These are phyloP conservation scores for Rhingia rostrata DNA, from an alignment of 2,888 invertebrate genomes.

Conservation along the genomic window DNA sequence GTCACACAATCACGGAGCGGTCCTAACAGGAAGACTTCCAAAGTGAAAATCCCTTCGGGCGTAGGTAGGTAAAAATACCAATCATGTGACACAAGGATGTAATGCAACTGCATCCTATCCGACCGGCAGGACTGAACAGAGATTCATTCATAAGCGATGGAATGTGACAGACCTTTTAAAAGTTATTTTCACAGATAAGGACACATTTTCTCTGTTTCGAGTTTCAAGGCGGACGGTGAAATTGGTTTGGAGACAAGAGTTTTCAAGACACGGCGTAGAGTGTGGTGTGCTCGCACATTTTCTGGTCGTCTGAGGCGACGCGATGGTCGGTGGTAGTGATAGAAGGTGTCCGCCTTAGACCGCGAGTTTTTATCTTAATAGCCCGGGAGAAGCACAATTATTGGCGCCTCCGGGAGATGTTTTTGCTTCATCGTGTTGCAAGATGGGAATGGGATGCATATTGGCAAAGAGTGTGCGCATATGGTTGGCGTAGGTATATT, in stretches of 20 bases:
- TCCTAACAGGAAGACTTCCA: conserved; percentile 63
- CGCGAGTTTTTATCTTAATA: conserved; percentile 78
- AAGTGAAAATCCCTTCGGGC: conserved; percentile 66
- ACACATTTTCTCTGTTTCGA: conserved; percentile 19
- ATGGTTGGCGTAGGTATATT: conserved; percentile 25
- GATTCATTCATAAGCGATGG: conserved; percentile 66
- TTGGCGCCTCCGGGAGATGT: conserved; percentile 77
- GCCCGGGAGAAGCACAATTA: conserved; percentile 78
- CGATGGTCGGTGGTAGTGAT: not conserved
- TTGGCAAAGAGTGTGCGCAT: conserved; percentile 33
- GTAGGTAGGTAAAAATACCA: conserved; percentile 68
- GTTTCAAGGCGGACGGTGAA: conserved; percentile 45
- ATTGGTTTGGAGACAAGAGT: conserved; percentile 57
- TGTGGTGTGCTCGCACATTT: not conserved
- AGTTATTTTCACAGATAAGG: conserved; percentile 57
- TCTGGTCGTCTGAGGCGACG: not conserved
- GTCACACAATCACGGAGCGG: conserved; percentile 49
- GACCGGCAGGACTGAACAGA: conserved; percentile 47
- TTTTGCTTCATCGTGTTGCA: not conserved
- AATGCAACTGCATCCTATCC: conserved; percentile 14
- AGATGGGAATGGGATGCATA: not conserved
- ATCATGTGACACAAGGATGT: conserved; percentile 53
- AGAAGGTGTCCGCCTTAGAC: conserved; percentile 44
- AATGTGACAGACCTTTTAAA: conserved; percentile 74
- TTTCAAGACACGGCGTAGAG: not conserved